Percentiles rank a stretch among this genome's conserved stretches.
Evolutionary conservation across 2,113 vertebrate species (phyloP).

Genomic region (Rhinogobius similis): DNA sequence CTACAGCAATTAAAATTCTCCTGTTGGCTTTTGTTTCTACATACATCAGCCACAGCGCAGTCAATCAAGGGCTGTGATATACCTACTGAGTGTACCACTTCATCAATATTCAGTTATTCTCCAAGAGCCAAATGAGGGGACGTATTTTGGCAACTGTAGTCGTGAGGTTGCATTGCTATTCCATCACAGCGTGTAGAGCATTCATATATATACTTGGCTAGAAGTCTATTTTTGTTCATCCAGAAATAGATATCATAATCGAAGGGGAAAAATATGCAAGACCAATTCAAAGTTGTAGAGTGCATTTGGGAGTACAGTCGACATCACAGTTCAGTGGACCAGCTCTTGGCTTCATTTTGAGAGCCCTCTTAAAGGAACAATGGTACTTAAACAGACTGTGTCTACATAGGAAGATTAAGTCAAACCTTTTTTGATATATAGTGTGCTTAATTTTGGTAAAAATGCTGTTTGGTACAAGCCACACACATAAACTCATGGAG

Average conservation of each 20-base stretch:
- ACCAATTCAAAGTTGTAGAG: background rate
- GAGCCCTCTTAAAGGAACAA: constrained; percentile 9
- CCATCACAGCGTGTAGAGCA: background rate
- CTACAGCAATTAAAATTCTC: constrained; percentile 52
- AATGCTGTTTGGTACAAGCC: constrained; percentile 9
- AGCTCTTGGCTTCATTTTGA: constrained; percentile 14
- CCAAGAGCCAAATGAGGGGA: constrained; percentile 20
- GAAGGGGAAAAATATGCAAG: background rate
- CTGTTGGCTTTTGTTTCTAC: constrained; percentile 13
- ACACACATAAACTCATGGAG: constrained; percentile 23
- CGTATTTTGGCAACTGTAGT: constrained; percentile 17
- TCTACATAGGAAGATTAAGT: background rate
- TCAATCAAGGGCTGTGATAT: constrained; percentile 36
- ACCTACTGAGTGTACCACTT: constrained; percentile 49
- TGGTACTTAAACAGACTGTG: background rate
- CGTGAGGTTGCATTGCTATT: constrained; percentile 11
- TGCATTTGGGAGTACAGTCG: constrained; percentile 5
- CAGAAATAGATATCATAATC: background rate
- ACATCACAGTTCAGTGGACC: constrained; percentile 31
- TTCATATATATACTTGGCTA: background rate
- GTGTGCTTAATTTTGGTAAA: constrained; percentile 5
- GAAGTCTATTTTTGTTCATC: background rate
- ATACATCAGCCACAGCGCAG: constrained; percentile 41
- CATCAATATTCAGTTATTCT: constrained; percentile 62
- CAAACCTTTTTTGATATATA: background rate